Percentiles rank a stretch among this genome's conserved stretches.
These are phyloP conservation scores for Lordiphosa clarofinis DNA, from an alignment of 1,140 invertebrate species.

Conservation along the genomic window DNA sequence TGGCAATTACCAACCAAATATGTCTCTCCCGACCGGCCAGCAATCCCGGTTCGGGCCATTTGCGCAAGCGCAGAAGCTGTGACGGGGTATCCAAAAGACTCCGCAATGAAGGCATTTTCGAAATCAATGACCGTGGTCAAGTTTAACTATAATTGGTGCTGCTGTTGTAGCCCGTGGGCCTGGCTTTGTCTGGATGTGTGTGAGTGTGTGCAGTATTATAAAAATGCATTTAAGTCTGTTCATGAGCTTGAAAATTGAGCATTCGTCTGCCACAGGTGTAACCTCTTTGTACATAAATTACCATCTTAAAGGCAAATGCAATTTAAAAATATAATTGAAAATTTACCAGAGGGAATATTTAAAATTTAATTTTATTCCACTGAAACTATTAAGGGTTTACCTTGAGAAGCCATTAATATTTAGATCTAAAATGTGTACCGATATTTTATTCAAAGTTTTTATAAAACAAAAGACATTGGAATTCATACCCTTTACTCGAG, in stretches of 20 bases:
- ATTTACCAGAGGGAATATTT: neutral
- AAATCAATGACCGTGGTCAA: slow-evolving; percentile 75
- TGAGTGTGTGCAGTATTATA: slow-evolving; percentile 32
- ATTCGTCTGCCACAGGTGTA: neutral
- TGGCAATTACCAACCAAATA: slow-evolving; percentile 24
- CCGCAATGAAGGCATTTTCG: slow-evolving; percentile 55
- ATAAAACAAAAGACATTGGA: no score
- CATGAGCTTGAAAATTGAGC: slow-evolving; percentile 6
- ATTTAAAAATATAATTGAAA: neutral
- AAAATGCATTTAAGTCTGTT: slow-evolving; percentile 42
- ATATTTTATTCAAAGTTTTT: no score
- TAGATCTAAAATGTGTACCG: no score
- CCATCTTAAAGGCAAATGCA: neutral
- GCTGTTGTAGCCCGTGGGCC: slow-evolving; percentile 38
- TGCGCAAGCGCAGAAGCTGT: slow-evolving; percentile 57
- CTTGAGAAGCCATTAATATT: no score
- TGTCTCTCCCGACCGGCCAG: slow-evolving; percentile 22
- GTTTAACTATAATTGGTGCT: slow-evolving; percentile 59
- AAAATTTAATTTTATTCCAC: no score
- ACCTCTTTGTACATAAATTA: slow-evolving; percentile 2
- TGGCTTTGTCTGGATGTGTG: slow-evolving; percentile 9
- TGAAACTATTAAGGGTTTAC: no score
- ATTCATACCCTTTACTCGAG: no score
- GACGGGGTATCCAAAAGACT: slow-evolving; percentile 2
- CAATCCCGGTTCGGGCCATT: slow-evolving; percentile 46